Evolutionary conservation across 2,888 invertebrate species (phyloP).

Genomic region (Troilus luridus): DNA sequence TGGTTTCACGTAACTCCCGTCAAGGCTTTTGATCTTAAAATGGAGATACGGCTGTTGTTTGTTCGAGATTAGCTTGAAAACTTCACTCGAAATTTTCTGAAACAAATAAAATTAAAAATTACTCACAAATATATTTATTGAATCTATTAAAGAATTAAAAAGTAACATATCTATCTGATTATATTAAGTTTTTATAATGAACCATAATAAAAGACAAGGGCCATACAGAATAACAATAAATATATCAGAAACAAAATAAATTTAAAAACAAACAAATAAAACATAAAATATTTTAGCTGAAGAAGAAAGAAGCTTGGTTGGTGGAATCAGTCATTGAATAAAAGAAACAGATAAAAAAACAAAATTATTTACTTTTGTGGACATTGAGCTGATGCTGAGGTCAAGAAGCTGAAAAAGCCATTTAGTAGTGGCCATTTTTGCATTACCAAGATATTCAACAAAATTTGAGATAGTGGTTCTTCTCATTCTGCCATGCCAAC

Average conservation of each 20-base stretch:
- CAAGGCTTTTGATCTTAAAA: slow-evolving; percentile 63
- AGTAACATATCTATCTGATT: neutral
- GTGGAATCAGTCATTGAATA: too few relatives aligned
- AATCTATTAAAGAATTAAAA: neutral
- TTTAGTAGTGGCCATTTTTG: too few relatives aligned
- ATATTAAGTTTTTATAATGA: too few relatives aligned
- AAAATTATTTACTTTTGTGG: too few relatives aligned
- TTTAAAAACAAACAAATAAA: neutral
- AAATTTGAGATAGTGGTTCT: too few relatives aligned
- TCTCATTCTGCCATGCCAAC: too few relatives aligned
- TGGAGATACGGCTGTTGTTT: slow-evolving; percentile 61
- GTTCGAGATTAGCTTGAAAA: slow-evolving; percentile 56
- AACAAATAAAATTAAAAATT: slow-evolving; percentile 18
- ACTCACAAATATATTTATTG: neutral
- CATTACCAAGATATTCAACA: too few relatives aligned
- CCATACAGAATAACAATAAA: neutral
- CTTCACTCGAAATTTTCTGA: slow-evolving; percentile 57
- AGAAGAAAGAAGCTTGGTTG: too few relatives aligned
- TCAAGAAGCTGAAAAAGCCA: too few relatives aligned
- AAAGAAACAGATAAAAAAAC: too few relatives aligned
- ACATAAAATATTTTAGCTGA: neutral
- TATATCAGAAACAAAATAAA: neutral
- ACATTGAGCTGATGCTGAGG: too few relatives aligned
- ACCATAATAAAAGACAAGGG: neutral
- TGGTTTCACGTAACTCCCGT: slow-evolving; percentile 65